These are phyloP conservation scores for Euproctis similis DNA, from an alignment of 2,888 invertebrate genomes.

Conservation along the genomic window DNA sequence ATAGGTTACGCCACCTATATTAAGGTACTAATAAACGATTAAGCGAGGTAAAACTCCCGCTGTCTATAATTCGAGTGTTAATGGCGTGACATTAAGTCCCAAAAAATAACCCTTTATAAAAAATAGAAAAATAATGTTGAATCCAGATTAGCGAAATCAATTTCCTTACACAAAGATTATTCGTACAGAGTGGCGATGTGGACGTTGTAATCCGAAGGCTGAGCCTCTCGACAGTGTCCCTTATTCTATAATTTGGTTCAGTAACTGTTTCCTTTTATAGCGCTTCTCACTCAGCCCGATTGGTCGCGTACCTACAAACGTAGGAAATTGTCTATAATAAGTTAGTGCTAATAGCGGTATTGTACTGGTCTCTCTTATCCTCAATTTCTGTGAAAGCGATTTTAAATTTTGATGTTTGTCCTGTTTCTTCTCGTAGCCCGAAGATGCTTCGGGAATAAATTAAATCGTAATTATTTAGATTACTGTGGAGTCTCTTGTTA, in stretches of 20 bases:
- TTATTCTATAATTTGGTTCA: conserved; percentile 41
- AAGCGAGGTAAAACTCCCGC: too few species aligned
- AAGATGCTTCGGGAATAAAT: conserved; percentile 17
- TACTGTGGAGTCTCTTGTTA: conserved; percentile 9
- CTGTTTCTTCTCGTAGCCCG: conserved; percentile 23
- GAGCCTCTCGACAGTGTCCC: conserved; percentile 27
- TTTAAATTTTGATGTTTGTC: conserved; percentile 45
- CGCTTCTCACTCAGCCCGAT: conserved; percentile 59
- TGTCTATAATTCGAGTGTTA: too few species aligned
- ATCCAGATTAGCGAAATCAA: conserved; percentile 1
- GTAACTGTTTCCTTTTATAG: conserved; percentile 58
- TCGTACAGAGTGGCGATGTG: conserved; percentile 10
- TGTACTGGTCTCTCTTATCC: conserved; percentile 44
- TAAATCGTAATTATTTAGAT: conserved; percentile 17
- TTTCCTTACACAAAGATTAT: conserved; percentile 8
- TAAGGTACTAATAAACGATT: too few species aligned
- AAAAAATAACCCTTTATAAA: too few species aligned
- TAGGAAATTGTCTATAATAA: conserved; percentile 61
- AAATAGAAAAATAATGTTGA: too few species aligned
- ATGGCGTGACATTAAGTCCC: too few species aligned
- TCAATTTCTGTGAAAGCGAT: conserved; percentile 38
- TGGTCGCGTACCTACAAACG: conserved; percentile 54
- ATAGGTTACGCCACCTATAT: too few species aligned
- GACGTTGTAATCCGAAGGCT: conserved; percentile 23
- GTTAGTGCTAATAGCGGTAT: conserved; percentile 49